phyloP scores from a whole-genome alignment of 2,888 invertebrate species.

The Cantharis flavilabris region DNA sequence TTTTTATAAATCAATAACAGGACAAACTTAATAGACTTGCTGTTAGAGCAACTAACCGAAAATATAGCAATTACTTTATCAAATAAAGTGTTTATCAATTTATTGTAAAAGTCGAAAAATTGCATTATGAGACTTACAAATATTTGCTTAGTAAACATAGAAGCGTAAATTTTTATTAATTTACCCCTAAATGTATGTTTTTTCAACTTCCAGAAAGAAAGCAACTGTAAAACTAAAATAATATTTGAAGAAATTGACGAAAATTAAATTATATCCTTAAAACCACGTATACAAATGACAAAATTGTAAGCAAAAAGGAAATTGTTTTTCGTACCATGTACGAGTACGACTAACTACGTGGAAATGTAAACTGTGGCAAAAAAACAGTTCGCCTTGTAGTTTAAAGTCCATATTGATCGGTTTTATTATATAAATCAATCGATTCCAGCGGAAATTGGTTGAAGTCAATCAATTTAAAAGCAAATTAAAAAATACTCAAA shows the following conservation, averaged over 20 bases:
- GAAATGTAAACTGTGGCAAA: background rate
- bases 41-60: background rate
- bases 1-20: background rate
- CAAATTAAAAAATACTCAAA: background rate
- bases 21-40: background rate
- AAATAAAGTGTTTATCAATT: background rate
- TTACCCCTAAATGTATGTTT: background rate
- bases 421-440: background rate
- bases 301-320: background rate
- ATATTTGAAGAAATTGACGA: background rate
- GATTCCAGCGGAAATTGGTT: background rate
- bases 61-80: background rate
- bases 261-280: background rate
- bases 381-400: background rate
- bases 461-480: background rate
- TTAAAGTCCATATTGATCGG: too few species aligned
- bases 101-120: background rate
- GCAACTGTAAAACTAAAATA: background rate
- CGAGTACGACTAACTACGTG: background rate
- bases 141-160: background rate
- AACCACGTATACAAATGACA: background rate
- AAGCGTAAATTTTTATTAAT: background rate
- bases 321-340: background rate
- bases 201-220: background rate
- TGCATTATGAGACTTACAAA: background rate